These are phyloP conservation scores for Anthopleura sola DNA, from an alignment of 64 coral and sea anemone genomes.

Conservation along the genomic window DNA sequence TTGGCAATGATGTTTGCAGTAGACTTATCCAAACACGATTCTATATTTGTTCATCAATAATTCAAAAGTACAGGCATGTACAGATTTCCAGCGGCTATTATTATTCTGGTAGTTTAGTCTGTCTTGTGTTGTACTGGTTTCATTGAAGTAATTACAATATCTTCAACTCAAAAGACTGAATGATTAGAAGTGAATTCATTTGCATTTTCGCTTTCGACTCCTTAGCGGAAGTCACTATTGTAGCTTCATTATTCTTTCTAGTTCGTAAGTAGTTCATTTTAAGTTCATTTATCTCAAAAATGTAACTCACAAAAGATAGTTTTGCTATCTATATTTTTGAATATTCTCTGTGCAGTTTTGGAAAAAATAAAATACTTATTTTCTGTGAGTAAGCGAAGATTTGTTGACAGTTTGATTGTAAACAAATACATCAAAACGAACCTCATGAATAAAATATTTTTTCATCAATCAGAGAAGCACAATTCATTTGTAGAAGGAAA, in stretches of 20 bases:
- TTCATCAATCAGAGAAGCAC: neutral
- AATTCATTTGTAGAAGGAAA: neutral
- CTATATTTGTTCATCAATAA: neutral
- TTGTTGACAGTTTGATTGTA: no score
- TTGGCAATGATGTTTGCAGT: neutral
- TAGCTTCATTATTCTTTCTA: neutral
- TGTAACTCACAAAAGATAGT: neutral
- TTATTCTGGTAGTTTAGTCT: neutral
- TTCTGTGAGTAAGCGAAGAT: no score
- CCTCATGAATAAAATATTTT: no score
- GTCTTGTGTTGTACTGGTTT: neutral
- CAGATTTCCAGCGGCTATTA: neutral
- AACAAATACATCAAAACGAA: no score
- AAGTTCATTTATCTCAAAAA: neutral
- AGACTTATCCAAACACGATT: neutral
- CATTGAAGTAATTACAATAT: neutral
- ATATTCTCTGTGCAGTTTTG: neutral
- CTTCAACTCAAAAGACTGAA: neutral
- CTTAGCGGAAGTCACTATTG: neutral
- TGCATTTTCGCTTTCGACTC: neutral
- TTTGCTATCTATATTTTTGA: neutral
- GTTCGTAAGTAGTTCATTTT: neutral
- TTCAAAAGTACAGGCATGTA: neutral
- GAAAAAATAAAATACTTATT: neutral
- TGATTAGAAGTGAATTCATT: neutral